Base-by-base conservation (phyloP, 2,113 vertebrate species). In the Pseudorhombus dupliciocellatus region DNA sequence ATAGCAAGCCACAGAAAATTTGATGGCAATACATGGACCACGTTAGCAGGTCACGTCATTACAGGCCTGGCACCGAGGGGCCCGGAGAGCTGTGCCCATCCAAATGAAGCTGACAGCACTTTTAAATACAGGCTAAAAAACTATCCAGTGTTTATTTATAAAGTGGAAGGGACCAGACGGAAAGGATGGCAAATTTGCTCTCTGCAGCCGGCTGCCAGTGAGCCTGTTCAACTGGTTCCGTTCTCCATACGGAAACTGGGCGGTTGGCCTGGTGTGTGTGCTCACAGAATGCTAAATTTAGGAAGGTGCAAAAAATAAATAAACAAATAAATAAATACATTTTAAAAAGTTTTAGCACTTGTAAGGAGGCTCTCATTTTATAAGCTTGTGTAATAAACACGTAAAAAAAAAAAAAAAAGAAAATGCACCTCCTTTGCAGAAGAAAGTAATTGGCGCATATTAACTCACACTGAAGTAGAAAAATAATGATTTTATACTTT, bases 1-100 rank as follows among this genome's bases (percentile, higher is more conserved):
- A 37, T 60, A 55, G 60, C 25, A 61, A 54, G 28, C 34, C 4
- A 22, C 40, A 61, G 52, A 44, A 70, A 64, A 58, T n/a, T n/a
- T n/a, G 42, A n/a, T 44, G 25, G n/a, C n/a, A n/a, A n/a, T n/a
- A n/a, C n/a, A 15, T 31, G 58, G 22, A 40, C 8, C 6, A 30
- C 14, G 16, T 60, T 18, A 21, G 9, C 37, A 25, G 14, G 42
- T n/a, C 34, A 10, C 7, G 10, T 14, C 28, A 24, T 31, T 34
- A 22, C 11, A 14, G 28, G 4, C 15, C 15, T 3, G 20, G 10
- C 24, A 24, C 16, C 15, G 6, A 8, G 16, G 58, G 40, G 40
- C 26, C 61, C 30, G 6, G 25, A 31, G 25, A 15, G 26, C 11
- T 61, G 59, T 64, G 26, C 20, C 26, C 25, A 4, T 20, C 61